Evolutionary conservation across 2,797 vertebrate genomes (phyloP).

Genomic region (Columba guinea): DNA sequence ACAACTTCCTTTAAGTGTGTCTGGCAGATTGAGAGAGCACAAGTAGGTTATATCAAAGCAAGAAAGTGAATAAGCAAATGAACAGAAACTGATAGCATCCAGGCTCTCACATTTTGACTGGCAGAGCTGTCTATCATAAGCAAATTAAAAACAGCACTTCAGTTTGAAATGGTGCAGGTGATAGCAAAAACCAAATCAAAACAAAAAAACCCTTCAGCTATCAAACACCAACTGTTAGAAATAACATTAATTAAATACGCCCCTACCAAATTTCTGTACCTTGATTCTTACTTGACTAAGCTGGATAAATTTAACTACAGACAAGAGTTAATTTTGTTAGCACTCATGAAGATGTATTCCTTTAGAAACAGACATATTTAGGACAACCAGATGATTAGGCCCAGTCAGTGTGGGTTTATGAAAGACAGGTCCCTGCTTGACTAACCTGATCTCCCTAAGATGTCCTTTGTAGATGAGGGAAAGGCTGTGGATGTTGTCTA

Average conservation of each 20-base stretch:
- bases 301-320: conserved; percentile 17
- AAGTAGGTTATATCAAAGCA: conserved; percentile 23
- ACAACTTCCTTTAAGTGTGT: background rate
- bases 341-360: background rate
- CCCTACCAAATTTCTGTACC: background rate
- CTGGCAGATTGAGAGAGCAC: conserved; percentile 29
- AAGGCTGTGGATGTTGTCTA: no score
- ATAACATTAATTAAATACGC: conserved; percentile 15
- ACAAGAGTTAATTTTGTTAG: background rate
- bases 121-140: background rate
- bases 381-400: no score
- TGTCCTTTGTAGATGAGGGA: no score
- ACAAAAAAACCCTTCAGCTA: conserved; percentile 3
- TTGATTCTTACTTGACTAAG: conserved; percentile 35
- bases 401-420: no score
- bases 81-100: conserved; percentile 26
- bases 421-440: no score
- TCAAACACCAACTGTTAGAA: conserved; percentile 31
- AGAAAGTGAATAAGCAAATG: conserved; percentile 39
- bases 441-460: no score
- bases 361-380: background rate
- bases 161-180: conserved; percentile 33
- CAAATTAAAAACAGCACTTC: conserved; percentile 30
- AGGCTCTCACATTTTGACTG: conserved; percentile 9
- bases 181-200: background rate